These are phyloP conservation scores for Xiphias gladius DNA, from an alignment of 2,113 vertebrate species.

Conservation along the genomic window DNA sequence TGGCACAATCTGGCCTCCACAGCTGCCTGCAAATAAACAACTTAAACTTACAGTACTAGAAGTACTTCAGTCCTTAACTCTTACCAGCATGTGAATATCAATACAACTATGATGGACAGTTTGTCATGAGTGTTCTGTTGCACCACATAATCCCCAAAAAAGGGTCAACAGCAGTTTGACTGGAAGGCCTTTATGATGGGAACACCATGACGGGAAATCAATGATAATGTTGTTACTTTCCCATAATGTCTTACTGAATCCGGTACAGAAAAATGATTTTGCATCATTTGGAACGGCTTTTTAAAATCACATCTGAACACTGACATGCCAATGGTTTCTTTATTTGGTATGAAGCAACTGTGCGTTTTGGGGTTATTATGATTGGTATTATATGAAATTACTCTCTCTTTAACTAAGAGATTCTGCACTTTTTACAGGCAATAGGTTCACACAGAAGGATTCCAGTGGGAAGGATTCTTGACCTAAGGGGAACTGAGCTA, in stretches of 20 bases:
- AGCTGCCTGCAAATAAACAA: conserved; percentile 22
- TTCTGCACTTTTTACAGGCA: not conserved
- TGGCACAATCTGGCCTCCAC: conserved; percentile 44
- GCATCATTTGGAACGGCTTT: conserved; percentile 15
- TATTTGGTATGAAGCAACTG: conserved; percentile 64
- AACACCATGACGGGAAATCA: conserved; percentile 44
- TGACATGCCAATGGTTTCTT: conserved; percentile 50
- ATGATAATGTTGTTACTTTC: conserved; percentile 30
- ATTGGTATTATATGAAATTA: not conserved
- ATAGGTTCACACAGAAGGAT: conserved; percentile 1
- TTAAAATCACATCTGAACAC: conserved; percentile 14
- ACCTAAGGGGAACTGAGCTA: conserved; percentile 24
- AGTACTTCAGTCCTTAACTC: conserved; percentile 1
- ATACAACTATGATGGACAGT: conserved; percentile 30
- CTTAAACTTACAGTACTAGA: conserved; percentile 8
- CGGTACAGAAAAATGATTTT: not conserved
- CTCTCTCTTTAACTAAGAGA: not conserved
- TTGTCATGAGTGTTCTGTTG: conserved; percentile 40
- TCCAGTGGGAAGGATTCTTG: not conserved
- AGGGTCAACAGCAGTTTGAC: conserved; percentile 29
- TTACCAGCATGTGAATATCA: conserved; percentile 30
- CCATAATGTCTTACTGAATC: not conserved
- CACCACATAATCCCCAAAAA: conserved; percentile 23
- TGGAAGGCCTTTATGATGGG: conserved; percentile 24
- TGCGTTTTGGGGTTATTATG: conserved; percentile 19